A percentile compares a stretch with the other conserved stretches of the same genome.
Evolutionary conservation across 2,113 vertebrate genomes (phyloP).

Genomic region (Phocoena phocoena): DNA sequence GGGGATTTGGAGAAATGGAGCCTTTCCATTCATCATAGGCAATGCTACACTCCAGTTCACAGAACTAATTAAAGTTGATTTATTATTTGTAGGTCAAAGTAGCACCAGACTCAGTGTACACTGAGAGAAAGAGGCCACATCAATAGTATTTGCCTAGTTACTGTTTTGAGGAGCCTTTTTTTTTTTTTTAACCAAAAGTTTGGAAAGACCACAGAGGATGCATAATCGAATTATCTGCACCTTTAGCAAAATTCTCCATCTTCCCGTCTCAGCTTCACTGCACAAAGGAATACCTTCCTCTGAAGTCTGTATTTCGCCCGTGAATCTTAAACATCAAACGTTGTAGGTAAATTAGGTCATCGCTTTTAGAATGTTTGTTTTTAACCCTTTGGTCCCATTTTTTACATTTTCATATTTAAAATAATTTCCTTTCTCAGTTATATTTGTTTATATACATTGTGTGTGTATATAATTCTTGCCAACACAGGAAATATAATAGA

Average conservation of each 20-base stretch:
- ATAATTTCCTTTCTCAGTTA: neutral
- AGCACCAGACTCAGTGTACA: neutral
- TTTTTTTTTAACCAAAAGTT: neutral
- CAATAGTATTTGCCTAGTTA: neutral
- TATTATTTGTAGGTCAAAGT: neutral
- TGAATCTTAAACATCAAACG: neutral
- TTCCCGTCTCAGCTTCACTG: conserved; percentile 27
- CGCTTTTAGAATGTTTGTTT: neutral
- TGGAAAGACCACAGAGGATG: neutral
- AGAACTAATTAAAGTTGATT: neutral
- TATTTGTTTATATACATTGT: neutral
- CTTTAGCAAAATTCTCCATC: neutral
- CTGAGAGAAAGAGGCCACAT: neutral
- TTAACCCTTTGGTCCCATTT: neutral
- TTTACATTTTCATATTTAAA: neutral
- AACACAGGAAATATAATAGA: neutral
- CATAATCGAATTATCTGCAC: neutral
- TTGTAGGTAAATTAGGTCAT: neutral
- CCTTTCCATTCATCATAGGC: neutral
- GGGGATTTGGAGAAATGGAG: neutral
- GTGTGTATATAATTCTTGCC: neutral
- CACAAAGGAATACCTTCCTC: neutral
- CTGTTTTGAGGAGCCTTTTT: neutral
- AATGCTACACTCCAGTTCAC: neutral
- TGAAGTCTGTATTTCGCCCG: neutral